Conservation (phyloP, 2,113 vertebrate genomes). For the Microtus oregoni region DNA sequence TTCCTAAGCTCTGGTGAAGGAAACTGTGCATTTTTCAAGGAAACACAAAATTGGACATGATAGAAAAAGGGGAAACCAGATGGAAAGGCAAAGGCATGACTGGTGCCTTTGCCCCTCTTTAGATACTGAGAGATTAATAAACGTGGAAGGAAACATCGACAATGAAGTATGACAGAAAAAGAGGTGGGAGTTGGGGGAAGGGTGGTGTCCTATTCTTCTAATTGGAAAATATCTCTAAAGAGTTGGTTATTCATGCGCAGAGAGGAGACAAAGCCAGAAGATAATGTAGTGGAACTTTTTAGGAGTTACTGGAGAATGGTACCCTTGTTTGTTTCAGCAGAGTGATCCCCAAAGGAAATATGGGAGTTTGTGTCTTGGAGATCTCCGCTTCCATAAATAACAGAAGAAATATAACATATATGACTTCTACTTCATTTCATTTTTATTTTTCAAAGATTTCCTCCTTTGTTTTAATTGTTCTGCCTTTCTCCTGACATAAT, state of each 20-base stretch:
- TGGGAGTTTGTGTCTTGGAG: fast-evolving
- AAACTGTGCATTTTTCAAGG: neutral
- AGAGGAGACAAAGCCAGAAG: neutral
- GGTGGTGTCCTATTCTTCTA: neutral
- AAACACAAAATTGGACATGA: neutral
- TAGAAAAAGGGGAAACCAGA: too few relatives aligned
- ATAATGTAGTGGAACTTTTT: neutral
- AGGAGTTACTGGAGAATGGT: too few relatives aligned
- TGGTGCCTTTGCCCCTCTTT: neutral
- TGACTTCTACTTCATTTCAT: neutral
- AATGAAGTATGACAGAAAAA: neutral
- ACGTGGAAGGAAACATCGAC: neutral
- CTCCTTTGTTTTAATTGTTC: neutral
- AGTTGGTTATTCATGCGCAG: neutral
- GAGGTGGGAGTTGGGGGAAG: neutral
- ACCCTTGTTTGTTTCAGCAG: neutral
- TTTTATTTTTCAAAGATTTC: neutral
- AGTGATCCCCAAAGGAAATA: too few relatives aligned
- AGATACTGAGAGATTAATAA: neutral
- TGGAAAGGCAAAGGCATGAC: fast-evolving
- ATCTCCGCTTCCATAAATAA: neutral
- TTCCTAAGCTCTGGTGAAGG: too few relatives aligned
- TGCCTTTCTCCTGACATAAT: too few relatives aligned
- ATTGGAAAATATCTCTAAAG: neutral
- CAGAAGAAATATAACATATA: neutral